phyloP scores from a whole-genome alignment of 2,113 vertebrate species.

The Lagopus leucura region DNA sequence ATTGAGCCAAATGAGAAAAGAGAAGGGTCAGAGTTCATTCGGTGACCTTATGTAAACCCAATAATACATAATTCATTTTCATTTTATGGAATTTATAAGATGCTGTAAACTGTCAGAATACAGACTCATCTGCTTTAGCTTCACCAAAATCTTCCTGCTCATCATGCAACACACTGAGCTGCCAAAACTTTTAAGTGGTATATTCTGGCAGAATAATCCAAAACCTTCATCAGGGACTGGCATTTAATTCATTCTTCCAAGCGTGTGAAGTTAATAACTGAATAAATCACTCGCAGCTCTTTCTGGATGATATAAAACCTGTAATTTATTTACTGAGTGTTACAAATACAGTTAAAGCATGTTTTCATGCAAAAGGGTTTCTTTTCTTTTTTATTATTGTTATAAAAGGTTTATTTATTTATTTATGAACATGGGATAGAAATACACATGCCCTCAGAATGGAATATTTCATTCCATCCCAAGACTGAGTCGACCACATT shows the following conservation, averaged over 20 bases:
- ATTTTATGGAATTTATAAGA: constrained; percentile 81
- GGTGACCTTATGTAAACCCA: constrained; percentile 82
- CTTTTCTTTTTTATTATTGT: constrained; percentile 66
- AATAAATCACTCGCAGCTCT: constrained; percentile 80
- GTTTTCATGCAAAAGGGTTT: constrained; percentile 80
- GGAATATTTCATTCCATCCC: background rate
- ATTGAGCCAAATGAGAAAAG: constrained; percentile 88
- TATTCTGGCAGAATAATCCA: constrained; percentile 68
- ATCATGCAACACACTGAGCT: background rate
- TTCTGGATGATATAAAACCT: constrained; percentile 83
- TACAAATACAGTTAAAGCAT: constrained; percentile 81
- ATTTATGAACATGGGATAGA: constrained; percentile 5
- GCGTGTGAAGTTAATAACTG: constrained; percentile 81
- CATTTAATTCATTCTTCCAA: constrained; percentile 82
- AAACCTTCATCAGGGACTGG: constrained; percentile 63
- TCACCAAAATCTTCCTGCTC: constrained; percentile 17
- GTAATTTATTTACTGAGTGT: constrained; percentile 84
- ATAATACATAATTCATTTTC: constrained; percentile 84
- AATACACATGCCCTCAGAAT: background rate
- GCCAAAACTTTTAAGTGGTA: constrained; percentile 62
- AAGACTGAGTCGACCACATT: background rate
- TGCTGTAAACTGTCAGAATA: constrained; percentile 70
- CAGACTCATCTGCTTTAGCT: constrained; percentile 48
- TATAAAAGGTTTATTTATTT: constrained; percentile 38
- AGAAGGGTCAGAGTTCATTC: constrained; percentile 83